Percentiles rank a stretch among this genome's conserved stretches.
Evolutionary conservation across 2,113 vertebrate genomes (phyloP).

Genomic region (Lagenorhynchus albirostris): DNA sequence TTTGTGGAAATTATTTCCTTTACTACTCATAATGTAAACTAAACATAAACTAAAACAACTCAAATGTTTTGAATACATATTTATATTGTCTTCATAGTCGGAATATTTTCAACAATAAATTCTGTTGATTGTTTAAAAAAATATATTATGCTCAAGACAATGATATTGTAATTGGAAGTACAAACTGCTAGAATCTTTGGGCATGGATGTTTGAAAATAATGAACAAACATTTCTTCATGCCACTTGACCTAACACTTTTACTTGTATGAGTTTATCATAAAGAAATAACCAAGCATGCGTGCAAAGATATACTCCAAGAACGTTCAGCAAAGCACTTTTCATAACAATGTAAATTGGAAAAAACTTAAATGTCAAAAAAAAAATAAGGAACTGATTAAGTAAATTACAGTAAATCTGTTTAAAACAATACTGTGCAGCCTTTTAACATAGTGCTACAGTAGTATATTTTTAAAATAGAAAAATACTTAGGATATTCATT

Average conservation of each 20-base stretch:
- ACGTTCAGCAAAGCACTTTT: background rate
- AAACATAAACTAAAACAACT: background rate
- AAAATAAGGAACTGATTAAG: background rate
- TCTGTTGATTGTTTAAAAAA: background rate
- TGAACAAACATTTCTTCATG: background rate
- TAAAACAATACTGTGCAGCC: background rate
- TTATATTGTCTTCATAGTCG: background rate
- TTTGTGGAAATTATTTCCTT: background rate
- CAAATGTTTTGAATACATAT: background rate
- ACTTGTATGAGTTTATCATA: background rate
- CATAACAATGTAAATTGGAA: background rate
- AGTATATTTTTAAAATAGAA: background rate
- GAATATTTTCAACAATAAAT: background rate
- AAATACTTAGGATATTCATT: background rate
- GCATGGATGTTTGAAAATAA: background rate
- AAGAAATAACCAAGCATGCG: background rate
- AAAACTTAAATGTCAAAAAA: background rate
- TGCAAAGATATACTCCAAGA: background rate
- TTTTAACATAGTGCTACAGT: background rate
- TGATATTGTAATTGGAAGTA: background rate
- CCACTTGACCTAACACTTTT: background rate
- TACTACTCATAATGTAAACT: background rate
- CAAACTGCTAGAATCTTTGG: background rate
- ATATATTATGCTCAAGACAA: background rate
- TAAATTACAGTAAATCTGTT: background rate